Conservation (phyloP, 2,113 vertebrate genomes). For the Leptobrachium leishanense region DNA sequence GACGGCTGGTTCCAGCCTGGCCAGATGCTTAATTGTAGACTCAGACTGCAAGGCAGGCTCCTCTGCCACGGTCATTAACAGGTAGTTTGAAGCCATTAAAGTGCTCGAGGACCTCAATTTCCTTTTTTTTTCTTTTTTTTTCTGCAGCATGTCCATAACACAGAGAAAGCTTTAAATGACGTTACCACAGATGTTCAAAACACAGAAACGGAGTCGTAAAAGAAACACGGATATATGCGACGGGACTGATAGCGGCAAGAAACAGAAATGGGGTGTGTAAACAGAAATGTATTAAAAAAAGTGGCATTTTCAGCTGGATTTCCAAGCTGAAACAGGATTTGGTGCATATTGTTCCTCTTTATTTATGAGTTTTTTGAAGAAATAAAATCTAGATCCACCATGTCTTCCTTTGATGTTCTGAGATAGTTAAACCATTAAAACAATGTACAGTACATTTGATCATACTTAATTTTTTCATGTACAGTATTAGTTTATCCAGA, state of each 20-base stretch:
- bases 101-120: conserved; percentile 63
- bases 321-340: no score
- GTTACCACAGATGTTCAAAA: conserved; percentile 29
- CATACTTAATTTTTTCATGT: no score
- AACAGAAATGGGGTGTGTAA: no score
- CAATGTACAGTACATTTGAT: no score
- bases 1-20: conserved; percentile 61
- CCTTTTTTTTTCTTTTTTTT: conserved; percentile 39
- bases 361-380: no score
- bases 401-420: no score
- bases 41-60: conserved; percentile 67
- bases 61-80: conserved; percentile 66
- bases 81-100: conserved; percentile 70
- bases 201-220: conserved; percentile 3
- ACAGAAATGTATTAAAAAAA: no score
- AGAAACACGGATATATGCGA: not conserved
- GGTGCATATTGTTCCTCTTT: no score
- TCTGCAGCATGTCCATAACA: conserved; percentile 55
- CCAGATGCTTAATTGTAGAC: conserved; percentile 80
- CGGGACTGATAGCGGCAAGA: not conserved
- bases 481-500: no score
- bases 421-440: no score
- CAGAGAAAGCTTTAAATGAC: conserved; percentile 50
- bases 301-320: no score
- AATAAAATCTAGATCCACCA: no score